phyloP scores from a whole-genome alignment of 64 coral and sea anemone genomes.

The Platygyra sinensis region DNA sequence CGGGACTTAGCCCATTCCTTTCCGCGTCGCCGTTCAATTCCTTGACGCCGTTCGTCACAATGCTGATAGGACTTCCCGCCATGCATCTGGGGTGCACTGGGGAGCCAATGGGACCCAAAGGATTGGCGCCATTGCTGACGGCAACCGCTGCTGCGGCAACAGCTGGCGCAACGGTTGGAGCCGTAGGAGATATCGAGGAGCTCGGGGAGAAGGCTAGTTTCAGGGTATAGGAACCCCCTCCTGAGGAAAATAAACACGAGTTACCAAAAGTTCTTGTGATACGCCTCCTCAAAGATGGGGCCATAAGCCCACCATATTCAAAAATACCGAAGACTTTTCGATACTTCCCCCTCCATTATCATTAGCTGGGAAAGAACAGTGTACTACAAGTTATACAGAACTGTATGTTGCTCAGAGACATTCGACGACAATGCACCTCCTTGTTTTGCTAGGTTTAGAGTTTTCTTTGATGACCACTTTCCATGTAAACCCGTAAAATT shows the following conservation, averaged over 20 bases:
- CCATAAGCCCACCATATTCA: no score
- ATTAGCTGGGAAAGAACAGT: no score
- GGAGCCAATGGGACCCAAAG: slow-evolving; percentile 66
- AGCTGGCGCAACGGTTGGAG: slow-evolving; percentile 97
- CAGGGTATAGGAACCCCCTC: slow-evolving; percentile 92
- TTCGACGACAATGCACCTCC: no score
- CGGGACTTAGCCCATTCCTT: slow-evolving; percentile 61
- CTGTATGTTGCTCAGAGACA: no score
- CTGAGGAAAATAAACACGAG: slow-evolving; percentile 30
- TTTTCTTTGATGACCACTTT: no score
- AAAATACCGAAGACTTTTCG: no score
- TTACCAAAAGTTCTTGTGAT: not conserved
- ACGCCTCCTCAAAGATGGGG: no score
- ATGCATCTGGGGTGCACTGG: slow-evolving; percentile 56
- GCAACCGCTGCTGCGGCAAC: slow-evolving; percentile 94
- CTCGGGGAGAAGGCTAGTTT: slow-evolving; percentile 99
- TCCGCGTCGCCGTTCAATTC: slow-evolving; percentile 82
- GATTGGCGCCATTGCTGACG: slow-evolving; percentile 70
- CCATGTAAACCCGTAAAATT: no score
- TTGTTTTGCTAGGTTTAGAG: no score
- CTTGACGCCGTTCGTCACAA: slow-evolving; percentile 85
- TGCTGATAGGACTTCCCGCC: slow-evolving; percentile 56
- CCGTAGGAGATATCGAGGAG: slow-evolving; percentile 93
- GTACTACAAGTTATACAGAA: no score
- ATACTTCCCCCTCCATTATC: no score